Conservation (phyloP, 2,113 vertebrate species). For the Toxostoma redivivum region DNA sequence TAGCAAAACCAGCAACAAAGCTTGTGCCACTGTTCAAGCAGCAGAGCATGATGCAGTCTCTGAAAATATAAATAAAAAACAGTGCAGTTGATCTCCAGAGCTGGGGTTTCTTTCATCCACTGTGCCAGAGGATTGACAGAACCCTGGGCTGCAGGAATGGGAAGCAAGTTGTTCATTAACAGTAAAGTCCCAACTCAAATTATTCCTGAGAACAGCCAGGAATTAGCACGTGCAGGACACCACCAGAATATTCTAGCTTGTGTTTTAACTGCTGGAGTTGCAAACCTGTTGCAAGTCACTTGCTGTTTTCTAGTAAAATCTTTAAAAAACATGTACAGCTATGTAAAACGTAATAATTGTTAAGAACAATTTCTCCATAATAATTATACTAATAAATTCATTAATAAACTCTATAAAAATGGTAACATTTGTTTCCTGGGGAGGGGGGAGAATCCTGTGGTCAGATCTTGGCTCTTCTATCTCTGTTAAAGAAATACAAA, state of each 20-base stretch:
- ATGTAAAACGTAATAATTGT: not conserved
- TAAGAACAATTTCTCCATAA: not conserved
- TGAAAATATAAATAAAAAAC: slow-evolving; percentile 64
- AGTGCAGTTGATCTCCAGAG: slow-evolving; percentile 24
- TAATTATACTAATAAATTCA: not conserved
- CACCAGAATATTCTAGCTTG: not conserved
- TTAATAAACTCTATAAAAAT: not conserved
- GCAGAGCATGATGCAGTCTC: slow-evolving; percentile 96
- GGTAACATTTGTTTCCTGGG: not conserved
- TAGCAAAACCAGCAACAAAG: slow-evolving; percentile 96
- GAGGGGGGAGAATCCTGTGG: not conserved
- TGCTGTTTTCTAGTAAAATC: not conserved
- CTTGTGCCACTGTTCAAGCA: slow-evolving; percentile 98
- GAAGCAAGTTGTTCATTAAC: not conserved
- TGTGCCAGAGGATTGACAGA: not conserved
- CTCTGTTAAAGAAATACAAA: not conserved
- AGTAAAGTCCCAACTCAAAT: not conserved
- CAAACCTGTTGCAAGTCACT: not conserved
- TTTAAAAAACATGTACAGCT: not conserved
- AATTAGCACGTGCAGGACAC: not conserved
- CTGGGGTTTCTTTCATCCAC: not conserved
- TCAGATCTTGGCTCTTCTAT: not conserved
- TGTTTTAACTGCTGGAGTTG: not conserved
- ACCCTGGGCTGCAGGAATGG: not conserved
- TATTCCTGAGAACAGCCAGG: not conserved